phyloP scores from a whole-genome alignment of 2,888 invertebrate species.

The Microctonus hyperodae region DNA sequence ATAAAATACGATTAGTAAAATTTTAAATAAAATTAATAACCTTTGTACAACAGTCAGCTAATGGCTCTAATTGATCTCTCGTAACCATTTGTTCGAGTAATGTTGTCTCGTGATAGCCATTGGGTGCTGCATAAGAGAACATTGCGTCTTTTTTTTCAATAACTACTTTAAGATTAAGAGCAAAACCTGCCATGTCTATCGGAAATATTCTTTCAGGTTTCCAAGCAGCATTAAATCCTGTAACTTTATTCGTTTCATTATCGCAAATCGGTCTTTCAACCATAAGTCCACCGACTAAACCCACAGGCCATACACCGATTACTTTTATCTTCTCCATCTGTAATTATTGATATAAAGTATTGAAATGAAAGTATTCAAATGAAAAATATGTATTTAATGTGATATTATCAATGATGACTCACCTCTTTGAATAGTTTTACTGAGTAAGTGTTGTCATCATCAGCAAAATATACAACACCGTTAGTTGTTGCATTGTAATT shows the following conservation, averaged over 20 bases:
- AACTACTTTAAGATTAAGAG: constrained; percentile 80
- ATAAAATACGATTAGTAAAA: constrained; percentile 15
- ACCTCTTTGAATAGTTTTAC: constrained; percentile 90
- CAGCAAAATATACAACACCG: constrained; percentile 93
- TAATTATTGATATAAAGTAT: constrained; percentile 47
- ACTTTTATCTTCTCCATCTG: constrained; percentile 81
- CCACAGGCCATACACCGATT: constrained; percentile 96
- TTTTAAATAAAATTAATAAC: constrained; percentile 54
- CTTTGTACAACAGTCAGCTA: constrained; percentile 90
- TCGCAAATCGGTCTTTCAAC: constrained; percentile 89
- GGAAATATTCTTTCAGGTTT: constrained; percentile 92
- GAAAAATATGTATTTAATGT: background rate
- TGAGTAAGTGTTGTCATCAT: constrained; percentile 95
- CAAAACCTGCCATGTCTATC: constrained; percentile 98
- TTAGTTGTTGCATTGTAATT: constrained; percentile 69
- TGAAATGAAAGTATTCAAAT: background rate
- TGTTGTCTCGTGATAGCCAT: constrained; percentile 90
- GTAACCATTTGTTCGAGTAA: constrained; percentile 78
- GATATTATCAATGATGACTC: constrained; percentile 33
- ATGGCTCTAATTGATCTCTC: constrained; percentile 83
- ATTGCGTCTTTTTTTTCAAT: constrained; percentile 74
- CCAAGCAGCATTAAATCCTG: constrained; percentile 80
- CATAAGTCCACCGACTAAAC: constrained; percentile 92
- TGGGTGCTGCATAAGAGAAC: constrained; percentile 85
- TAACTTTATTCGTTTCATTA: constrained; percentile 68